Percentiles rank a stretch among this genome's conserved stretches.
These are phyloP conservation scores for Miichthys miiuy DNA, from an alignment of 2,797 vertebrate species.

Conservation along the genomic window DNA sequence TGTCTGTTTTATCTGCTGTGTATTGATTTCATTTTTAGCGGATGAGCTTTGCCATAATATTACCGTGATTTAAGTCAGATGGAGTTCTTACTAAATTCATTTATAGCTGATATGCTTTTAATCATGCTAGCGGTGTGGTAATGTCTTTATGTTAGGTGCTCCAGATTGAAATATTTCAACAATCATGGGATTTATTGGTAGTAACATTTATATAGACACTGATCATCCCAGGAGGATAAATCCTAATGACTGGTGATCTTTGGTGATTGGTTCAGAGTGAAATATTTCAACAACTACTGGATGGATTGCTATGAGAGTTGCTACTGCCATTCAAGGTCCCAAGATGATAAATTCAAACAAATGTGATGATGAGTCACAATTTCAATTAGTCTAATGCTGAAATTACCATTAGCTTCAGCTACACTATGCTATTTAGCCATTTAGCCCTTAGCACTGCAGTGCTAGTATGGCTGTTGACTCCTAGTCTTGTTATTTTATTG, in stretches of 20 bases:
- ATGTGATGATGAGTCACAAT: no score
- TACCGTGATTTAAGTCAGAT: background rate
- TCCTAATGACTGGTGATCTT: background rate
- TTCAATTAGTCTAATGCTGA: background rate
- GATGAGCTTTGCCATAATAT: background rate
- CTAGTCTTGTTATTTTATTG: background rate
- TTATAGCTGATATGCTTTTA: background rate
- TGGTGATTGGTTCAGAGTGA: background rate
- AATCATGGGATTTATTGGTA: background rate
- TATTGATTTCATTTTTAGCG: background rate
- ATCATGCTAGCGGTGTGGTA: no score
- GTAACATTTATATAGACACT: no score
- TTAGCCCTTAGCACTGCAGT: background rate
- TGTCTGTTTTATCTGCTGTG: background rate
- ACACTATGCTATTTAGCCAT: background rate
- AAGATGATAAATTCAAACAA: background rate
- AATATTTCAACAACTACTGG: background rate
- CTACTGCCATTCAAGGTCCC: background rate
- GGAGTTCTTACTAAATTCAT: background rate
- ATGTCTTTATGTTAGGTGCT: background rate
- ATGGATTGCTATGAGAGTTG: background rate
- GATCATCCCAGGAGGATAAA: no score
- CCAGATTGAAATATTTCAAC: conserved; percentile 5
- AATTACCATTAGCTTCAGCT: background rate
- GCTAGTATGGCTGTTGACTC: conserved; percentile 1